Evolutionary conservation across 2,888 invertebrate genomes (phyloP), one percentile per base, ranked within the genome.

Genomic region (Epirrhoe tristata): DNA sequence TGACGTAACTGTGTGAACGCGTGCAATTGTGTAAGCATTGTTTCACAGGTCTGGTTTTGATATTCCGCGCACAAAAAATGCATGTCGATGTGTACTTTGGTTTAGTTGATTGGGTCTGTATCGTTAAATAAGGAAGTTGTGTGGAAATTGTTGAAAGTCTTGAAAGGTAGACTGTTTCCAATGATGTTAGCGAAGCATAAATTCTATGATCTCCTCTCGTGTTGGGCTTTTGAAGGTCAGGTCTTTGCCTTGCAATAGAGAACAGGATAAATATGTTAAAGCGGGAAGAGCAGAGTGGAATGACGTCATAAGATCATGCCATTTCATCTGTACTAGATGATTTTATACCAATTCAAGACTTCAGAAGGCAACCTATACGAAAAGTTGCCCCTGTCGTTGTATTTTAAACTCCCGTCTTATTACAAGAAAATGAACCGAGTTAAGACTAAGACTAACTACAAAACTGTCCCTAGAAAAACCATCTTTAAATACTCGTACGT

Each of bases 21-120:
- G 63, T 54, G 64, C 61, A 34, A 58, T 64, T 68, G 67, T 61
- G 67, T 43, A 68, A 60, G 61, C 61, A 66, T 64, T 70, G 67
- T 70, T 70, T 48, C 54, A 56, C 56, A 70, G 63, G 43, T 61
- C 67, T 70, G 64, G 63, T 70, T 67, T 56, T 64, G 67, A 61
- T 70, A 56, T 51, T 55, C 53, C 53, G 58, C 48, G 12, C 8
- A 53, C 63, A 63, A 67, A 55, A 64, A 68, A 50, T 54, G 43
- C 57, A 56, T 46, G 63, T 17, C 57, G 48, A 34, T 55, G 55
- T 62, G 17, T 53, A 46, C 36, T 36, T 52, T 48, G 31, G 34
- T 64, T 55, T 58, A 39, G 53, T 64, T 55, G 58, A 43, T 43
- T 43, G 39, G 39, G 48, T 14, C 31, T 32, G 48, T 36, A 54